These are phyloP conservation scores for Deilephila porcellus DNA, from an alignment of 2,888 invertebrate genomes.

Conservation along the genomic window DNA sequence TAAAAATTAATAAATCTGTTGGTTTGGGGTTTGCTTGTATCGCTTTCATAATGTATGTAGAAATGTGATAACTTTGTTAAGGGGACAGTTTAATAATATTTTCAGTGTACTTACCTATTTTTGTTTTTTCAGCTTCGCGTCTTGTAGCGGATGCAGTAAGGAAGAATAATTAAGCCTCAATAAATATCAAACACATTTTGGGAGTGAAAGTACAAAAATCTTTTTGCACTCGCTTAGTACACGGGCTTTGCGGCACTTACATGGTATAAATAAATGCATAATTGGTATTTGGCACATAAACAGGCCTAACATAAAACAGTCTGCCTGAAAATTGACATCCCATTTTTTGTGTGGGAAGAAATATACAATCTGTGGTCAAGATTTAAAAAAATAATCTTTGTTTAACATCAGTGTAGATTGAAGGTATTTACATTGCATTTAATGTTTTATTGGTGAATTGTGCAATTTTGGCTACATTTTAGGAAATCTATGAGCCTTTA, in stretches of 20 bases:
- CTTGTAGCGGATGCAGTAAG: slow-evolving; percentile 68
- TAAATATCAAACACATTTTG: slow-evolving; percentile 27
- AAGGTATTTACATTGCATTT: slow-evolving; percentile 3
- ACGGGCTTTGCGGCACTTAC: slow-evolving; percentile 27
- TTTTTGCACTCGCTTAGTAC: slow-evolving; percentile 28
- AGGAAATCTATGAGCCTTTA: neutral
- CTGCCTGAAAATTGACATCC: neutral
- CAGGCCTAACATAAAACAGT: neutral
- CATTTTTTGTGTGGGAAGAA: neutral
- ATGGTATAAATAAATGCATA: slow-evolving; percentile 16
- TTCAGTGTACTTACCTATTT: slow-evolving; percentile 24
- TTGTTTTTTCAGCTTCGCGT: slow-evolving; percentile 67
- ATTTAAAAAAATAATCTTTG: too few species aligned
- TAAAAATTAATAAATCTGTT: neutral
- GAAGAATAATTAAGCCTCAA: slow-evolving; percentile 63
- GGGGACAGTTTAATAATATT: neutral
- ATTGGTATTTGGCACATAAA: neutral
- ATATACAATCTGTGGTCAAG: neutral
- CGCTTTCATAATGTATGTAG: neutral
- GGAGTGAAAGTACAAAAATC: slow-evolving; percentile 56
- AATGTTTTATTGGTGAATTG: neutral
- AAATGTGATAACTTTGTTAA: neutral
- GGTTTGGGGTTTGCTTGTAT: neutral
- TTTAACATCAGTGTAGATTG: neutral
- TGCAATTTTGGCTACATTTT: neutral